Evolutionary conservation across 2,797 vertebrate genomes (phyloP).

Genomic region (Anguilla megastoma): DNA sequence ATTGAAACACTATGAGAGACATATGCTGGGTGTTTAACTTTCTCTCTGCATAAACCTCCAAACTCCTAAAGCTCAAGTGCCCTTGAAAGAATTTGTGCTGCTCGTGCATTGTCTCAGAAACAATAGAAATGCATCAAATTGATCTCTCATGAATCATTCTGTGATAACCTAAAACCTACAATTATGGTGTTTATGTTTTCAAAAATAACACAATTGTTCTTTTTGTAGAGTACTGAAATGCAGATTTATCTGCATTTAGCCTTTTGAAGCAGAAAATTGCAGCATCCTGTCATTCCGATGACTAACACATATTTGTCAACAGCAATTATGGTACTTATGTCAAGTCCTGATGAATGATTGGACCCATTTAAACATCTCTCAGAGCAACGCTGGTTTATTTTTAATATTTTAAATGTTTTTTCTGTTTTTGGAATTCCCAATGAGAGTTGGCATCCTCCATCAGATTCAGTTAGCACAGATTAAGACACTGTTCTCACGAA

Average conservation of each 20-base stretch:
- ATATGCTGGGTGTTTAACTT: neutral
- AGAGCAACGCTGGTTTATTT: neutral
- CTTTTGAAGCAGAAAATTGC: neutral
- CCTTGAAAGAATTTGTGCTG: neutral
- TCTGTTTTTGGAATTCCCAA: neutral
- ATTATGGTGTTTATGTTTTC: neutral
- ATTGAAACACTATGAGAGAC: neutral
- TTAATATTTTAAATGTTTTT: neutral
- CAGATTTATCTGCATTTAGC: neutral
- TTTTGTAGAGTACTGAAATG: neutral
- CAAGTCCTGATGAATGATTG: neutral
- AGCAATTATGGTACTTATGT: neutral
- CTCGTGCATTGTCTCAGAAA: neutral
- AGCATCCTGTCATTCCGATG: neutral
- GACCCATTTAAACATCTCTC: neutral
- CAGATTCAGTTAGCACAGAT: too few relatives aligned
- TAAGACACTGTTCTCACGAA: too few relatives aligned
- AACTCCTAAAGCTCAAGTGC: neutral
- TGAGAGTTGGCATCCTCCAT: neutral
- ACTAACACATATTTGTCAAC: neutral
- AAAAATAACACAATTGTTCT: neutral
- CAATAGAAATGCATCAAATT: neutral
- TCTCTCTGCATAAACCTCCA: neutral
- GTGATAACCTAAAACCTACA: neutral
- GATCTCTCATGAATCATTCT: neutral